These are phyloP conservation scores for Ceyx margarethae DNA, from an alignment of 2,113 vertebrate genomes.

Conservation along the genomic window DNA sequence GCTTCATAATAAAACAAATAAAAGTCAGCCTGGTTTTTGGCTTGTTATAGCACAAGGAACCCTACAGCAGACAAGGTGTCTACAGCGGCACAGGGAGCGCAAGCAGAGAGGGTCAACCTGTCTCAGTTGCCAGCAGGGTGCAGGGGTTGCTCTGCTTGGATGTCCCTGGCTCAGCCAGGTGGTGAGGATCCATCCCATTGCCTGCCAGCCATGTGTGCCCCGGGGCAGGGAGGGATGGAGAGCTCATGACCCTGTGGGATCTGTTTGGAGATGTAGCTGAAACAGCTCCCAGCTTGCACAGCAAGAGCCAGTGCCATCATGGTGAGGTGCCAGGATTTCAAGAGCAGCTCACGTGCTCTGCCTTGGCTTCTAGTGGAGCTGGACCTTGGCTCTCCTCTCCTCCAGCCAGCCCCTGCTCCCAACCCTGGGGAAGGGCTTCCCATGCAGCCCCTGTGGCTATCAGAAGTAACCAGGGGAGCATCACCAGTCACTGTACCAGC, in stretches of 20 bases:
- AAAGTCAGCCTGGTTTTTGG: background rate
- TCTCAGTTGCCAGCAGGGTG: background rate
- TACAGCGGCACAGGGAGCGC: accelerated
- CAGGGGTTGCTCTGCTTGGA: background rate
- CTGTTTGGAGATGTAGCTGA: background rate
- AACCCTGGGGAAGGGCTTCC: background rate
- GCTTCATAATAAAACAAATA: conserved; percentile 31
- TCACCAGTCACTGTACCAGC: accelerated
- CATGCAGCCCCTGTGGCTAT: accelerated
- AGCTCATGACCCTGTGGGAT: background rate
- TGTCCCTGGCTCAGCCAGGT: background rate
- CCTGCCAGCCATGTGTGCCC: background rate
- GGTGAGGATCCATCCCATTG: background rate
- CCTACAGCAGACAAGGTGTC: background rate
- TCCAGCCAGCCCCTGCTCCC: background rate
- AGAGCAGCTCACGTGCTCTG: background rate
- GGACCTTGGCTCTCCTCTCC: background rate
- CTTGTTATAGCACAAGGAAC: background rate
- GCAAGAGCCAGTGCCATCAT: background rate
- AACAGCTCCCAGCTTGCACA: accelerated
- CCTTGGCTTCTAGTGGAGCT: background rate
- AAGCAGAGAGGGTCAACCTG: accelerated
- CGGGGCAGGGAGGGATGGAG: background rate
- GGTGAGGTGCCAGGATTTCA: background rate
- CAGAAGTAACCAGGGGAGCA: accelerated